Evolutionary conservation across 2,797 vertebrate genomes (phyloP).

Genomic region (Aldrovandia affinis): DNA sequence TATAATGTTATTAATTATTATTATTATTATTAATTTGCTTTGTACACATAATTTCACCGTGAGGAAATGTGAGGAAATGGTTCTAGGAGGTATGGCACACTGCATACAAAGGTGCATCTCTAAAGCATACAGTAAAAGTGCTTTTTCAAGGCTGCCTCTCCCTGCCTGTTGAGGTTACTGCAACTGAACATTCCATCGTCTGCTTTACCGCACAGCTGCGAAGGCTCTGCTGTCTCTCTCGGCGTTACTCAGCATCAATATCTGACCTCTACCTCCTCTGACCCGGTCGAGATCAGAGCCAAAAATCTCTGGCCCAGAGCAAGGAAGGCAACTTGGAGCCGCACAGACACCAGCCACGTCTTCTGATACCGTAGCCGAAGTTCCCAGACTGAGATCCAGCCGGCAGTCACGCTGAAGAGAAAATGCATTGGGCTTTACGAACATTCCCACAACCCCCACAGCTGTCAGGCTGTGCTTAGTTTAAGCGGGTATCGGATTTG

Average conservation of each 20-base stretch:
- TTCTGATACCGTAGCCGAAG: not conserved
- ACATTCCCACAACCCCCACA: conserved; percentile 1
- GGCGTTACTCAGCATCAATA: conserved; percentile 54
- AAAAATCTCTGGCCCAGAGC: conserved; percentile 54
- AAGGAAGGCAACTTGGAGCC: not conserved
- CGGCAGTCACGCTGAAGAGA: not conserved
- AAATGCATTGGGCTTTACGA: conserved; percentile 19
- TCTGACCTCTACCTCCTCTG: conserved; percentile 72
- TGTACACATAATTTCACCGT: not conserved
- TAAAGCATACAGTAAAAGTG: too few species aligned
- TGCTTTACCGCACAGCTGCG: not conserved
- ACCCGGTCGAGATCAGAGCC: conserved; percentile 71
- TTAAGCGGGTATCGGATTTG: conserved; percentile 61
- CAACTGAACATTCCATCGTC: not conserved
- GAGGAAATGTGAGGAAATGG: not conserved
- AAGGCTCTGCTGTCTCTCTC: conserved; percentile 39
- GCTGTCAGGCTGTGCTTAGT: conserved; percentile 64
- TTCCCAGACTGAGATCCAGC: conserved; percentile 22
- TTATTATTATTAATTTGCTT: not conserved
- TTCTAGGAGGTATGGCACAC: not conserved
- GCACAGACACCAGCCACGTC: not conserved
- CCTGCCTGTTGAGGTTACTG: not conserved
- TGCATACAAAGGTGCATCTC: too few species aligned
- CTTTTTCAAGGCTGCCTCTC: too few species aligned
- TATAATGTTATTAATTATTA: too few species aligned